Evolutionary conservation across 2,888 invertebrate species (phyloP).

Genomic region (Diploptera punctata): DNA sequence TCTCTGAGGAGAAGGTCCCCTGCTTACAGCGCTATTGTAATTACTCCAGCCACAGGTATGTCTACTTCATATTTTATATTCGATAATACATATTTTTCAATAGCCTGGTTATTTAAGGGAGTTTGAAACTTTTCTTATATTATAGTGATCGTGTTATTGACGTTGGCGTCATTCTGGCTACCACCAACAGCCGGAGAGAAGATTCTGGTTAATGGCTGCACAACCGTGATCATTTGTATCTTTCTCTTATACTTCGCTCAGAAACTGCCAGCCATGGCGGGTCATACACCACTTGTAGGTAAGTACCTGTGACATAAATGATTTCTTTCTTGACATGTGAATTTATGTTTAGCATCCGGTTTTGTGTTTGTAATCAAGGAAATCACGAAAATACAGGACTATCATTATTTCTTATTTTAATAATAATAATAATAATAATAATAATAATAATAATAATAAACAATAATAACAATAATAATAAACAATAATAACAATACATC

Average conservation of each 20-base stretch:
- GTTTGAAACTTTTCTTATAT: too few species aligned
- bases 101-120: too few species aligned
- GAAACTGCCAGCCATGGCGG: conserved; percentile 62
- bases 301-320: conserved; percentile 45
- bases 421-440: too few species aligned
- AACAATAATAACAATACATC: too few species aligned
- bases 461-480: too few species aligned
- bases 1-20: conserved; percentile 62
- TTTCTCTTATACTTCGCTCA: conserved; percentile 69
- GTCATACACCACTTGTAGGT: conserved; percentile 64
- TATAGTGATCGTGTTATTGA: conserved; percentile 65
- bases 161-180: conserved; percentile 67
- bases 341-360: background rate
- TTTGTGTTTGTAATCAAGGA: background rate
- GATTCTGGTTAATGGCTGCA: conserved; percentile 64
- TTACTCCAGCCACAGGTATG: conserved; percentile 66
- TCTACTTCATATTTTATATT: conserved; percentile 28
- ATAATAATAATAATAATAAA: too few species aligned
- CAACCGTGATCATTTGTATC: conserved; percentile 64
- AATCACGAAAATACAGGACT: too few species aligned
- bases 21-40: conserved; percentile 65
- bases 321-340: background rate
- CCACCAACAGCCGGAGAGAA: conserved; percentile 72
- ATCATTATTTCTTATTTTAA: too few species aligned
- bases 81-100: background rate